Percentiles rank a stretch among this genome's conserved stretches.
Conservation (phyloP, 2,888 invertebrate species). For the Helicoverpa assulta region DNA sequence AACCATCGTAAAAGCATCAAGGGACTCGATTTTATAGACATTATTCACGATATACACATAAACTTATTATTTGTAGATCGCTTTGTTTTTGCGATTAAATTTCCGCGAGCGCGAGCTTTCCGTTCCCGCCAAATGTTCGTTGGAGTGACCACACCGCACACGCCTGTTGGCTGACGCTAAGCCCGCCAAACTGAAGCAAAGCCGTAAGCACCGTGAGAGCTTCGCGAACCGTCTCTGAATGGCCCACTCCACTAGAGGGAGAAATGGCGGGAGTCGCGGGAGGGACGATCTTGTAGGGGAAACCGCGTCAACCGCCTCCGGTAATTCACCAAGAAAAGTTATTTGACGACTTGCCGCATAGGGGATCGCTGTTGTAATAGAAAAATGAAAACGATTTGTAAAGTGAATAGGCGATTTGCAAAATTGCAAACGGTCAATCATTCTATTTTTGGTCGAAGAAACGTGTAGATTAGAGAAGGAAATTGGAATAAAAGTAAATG, state of each 20-base stretch:
- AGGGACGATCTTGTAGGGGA: constrained; percentile 88
- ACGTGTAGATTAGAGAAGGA: constrained; percentile 1
- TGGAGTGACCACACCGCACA: constrained; percentile 70
- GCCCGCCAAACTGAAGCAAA: constrained; percentile 87
- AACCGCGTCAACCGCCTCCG: constrained; percentile 87
- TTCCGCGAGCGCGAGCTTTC: constrained; percentile 70
- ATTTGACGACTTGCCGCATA: constrained; percentile 83
- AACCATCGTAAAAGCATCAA: constrained; percentile 78
- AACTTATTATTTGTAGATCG: constrained; percentile 67
- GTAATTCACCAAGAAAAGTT: constrained; percentile 90
- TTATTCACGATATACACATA: constrained; percentile 82
- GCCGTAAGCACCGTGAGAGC: constrained; percentile 82
- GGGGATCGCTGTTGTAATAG: constrained; percentile 78
- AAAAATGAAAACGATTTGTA: constrained; percentile 79
- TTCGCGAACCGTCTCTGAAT: constrained; percentile 89
- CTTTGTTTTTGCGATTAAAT: constrained; percentile 54
- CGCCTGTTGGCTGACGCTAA: constrained; percentile 82
- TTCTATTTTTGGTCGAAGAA: constrained; percentile 31
- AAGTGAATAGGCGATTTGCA: constrained; percentile 61
- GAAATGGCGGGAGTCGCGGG: constrained; percentile 87
- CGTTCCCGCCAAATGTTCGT: constrained; percentile 82
- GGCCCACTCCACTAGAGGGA: constrained; percentile 87
- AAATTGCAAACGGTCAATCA: constrained; percentile 39
- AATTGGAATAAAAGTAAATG: neutral
- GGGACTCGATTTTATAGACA: constrained; percentile 70